Evolutionary conservation across 2,888 invertebrate genomes (phyloP).

Genomic region (Brachypalpus laphriformis): DNA sequence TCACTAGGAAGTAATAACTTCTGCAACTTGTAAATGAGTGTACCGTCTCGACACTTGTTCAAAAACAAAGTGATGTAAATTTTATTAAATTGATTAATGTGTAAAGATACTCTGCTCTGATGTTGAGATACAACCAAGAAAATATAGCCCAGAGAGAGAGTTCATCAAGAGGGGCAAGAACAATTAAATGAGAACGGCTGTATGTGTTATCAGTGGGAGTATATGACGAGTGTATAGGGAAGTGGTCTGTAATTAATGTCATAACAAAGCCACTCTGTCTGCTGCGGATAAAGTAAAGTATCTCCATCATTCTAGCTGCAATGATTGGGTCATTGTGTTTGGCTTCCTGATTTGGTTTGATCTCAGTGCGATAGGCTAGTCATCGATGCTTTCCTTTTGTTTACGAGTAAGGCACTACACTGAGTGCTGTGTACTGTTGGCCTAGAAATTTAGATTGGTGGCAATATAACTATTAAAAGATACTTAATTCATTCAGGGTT

Average conservation of each 20-base stretch:
- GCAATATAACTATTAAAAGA: not conserved
- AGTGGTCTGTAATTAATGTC: constrained; percentile 51
- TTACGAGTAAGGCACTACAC: not conserved
- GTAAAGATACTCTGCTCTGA: not conserved
- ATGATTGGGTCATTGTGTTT: constrained; percentile 42
- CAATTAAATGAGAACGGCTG: constrained; percentile 65
- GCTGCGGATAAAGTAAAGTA: not conserved
- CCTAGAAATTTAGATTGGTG: not conserved
- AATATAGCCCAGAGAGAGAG: not conserved
- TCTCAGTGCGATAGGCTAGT: not conserved
- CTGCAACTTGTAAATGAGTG: constrained; percentile 43
- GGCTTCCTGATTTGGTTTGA: constrained; percentile 12
- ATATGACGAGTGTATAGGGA: not conserved
- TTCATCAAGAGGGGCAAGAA: constrained; percentile 51
- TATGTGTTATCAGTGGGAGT: constrained; percentile 50
- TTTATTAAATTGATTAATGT: constrained; percentile 60
- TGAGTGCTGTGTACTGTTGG: not conserved
- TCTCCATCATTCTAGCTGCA: not conserved
- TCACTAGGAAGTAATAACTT: constrained; percentile 51
- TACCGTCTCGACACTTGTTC: constrained; percentile 27
- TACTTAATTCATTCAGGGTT: not conserved
- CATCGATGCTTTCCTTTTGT: not conserved
- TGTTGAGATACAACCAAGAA: constrained; percentile 19
- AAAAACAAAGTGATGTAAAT: constrained; percentile 44
- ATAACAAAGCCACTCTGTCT: constrained; percentile 58